phyloP scores from a whole-genome alignment of 2,113 vertebrate species.

The Oreochromis niloticus region DNA sequence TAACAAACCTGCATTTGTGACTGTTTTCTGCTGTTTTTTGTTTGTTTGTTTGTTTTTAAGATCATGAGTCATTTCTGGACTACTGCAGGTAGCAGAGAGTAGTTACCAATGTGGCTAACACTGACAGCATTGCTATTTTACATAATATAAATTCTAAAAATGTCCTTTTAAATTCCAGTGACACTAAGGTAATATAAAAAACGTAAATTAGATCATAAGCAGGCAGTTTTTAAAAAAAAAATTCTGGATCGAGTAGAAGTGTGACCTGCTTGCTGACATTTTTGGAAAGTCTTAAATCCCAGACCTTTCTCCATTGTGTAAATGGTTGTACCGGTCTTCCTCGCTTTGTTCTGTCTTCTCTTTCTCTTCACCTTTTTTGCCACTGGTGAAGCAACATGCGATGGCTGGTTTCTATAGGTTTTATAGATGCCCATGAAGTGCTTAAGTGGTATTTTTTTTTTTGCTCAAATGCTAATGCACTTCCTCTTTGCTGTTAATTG shows the following conservation, averaged over 20 bases:
- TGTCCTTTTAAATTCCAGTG: background rate
- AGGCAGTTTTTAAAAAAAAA: background rate
- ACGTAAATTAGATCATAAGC: fast-evolving
- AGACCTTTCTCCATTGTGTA: background rate
- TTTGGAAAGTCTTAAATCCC: background rate
- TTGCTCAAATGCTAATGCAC: background rate
- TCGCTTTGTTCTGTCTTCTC: background rate
- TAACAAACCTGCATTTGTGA: background rate
- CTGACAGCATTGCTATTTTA: background rate
- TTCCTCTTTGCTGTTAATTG: background rate
- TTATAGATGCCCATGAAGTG: background rate
- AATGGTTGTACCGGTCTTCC: background rate
- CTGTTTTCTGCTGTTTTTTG: background rate
- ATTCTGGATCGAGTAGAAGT: background rate
- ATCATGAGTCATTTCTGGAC: background rate
- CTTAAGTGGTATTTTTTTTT: background rate
- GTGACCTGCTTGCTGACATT: fast-evolving
- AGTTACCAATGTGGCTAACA: background rate
- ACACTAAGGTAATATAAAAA: background rate
- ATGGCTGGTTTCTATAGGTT: background rate
- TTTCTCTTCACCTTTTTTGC: background rate
- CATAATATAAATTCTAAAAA: background rate
- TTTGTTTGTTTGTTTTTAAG: background rate
- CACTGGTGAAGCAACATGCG: background rate
- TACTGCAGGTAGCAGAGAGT: background rate